Conservation (phyloP, 35 echinoderm and acorn worm genomes). For the Ophiothrix spiculata region DNA sequence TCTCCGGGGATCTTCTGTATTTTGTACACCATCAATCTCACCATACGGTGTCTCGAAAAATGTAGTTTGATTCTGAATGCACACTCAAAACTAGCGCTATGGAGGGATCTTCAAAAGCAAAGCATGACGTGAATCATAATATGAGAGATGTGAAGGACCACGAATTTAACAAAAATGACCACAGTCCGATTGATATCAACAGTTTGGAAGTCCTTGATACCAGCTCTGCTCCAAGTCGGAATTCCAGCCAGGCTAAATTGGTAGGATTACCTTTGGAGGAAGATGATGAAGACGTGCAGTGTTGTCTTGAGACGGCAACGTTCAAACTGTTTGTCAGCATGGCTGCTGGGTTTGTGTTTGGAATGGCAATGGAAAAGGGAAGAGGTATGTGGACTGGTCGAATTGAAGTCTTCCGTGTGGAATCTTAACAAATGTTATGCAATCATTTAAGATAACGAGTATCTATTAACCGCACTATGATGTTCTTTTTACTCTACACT, state of each 20-base stretch:
- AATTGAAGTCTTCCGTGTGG: too few relatives aligned
- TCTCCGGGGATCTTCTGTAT: neutral
- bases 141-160: neutral
- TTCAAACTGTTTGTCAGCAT: neutral
- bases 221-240: neutral
- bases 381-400: slow-evolving; percentile 7
- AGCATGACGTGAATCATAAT: too few relatives aligned
- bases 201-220: neutral
- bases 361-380: neutral
- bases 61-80: neutral
- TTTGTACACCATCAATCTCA: neutral
- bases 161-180: neutral
- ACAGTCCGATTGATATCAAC: neutral
- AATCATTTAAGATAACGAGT: too few relatives aligned
- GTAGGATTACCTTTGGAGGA: neutral
- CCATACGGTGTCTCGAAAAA: neutral
- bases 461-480: too few relatives aligned
- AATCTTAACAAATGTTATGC: too few relatives aligned
- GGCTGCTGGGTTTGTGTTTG: neutral
- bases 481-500: too few relatives aligned
- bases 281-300: neutral
- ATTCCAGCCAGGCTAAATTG: neutral
- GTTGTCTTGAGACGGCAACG: neutral
- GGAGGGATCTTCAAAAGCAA: neutral
- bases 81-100: neutral